A percentile compares a stretch with the other conserved stretches of the same genome.
Evolutionary conservation across 2,797 vertebrate species (phyloP).

Genomic region (Dendrocincla tyrannina): DNA sequence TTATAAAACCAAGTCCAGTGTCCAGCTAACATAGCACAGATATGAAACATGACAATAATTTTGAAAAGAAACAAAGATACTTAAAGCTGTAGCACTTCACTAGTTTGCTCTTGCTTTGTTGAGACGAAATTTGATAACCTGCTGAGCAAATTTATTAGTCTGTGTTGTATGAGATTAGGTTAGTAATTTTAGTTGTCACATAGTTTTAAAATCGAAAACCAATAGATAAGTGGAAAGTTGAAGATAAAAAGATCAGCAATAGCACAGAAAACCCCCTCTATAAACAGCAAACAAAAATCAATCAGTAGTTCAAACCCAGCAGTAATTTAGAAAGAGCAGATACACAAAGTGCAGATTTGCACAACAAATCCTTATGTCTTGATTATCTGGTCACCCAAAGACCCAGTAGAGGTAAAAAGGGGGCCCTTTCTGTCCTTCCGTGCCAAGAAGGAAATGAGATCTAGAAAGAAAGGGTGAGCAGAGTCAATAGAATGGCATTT

Average conservation of each 20-base stretch:
- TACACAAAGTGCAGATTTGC: not conserved
- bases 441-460: not conserved
- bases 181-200: not conserved
- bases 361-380: not conserved
- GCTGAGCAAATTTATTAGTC: not conserved
- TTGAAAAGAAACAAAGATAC: not conserved
- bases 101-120: not conserved
- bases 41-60: not conserved
- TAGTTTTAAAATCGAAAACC: not conserved
- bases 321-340: not conserved
- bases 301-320: not conserved
- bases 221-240: not conserved
- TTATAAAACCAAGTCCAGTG: not conserved
- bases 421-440: not conserved
- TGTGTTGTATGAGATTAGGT: not conserved
- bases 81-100: not conserved
- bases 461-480: not conserved
- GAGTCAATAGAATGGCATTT: not conserved
- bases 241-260: not conserved
- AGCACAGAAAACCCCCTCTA: not conserved
- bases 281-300: not conserved
- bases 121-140: not conserved
- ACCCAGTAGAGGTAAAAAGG: not conserved
- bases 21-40: not conserved
- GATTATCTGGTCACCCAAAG: not conserved